Evolutionary conservation across 2,113 vertebrate genomes (phyloP), one percentile per base, ranked within the genome.

Genomic region (Haemorhous mexicanus): DNA sequence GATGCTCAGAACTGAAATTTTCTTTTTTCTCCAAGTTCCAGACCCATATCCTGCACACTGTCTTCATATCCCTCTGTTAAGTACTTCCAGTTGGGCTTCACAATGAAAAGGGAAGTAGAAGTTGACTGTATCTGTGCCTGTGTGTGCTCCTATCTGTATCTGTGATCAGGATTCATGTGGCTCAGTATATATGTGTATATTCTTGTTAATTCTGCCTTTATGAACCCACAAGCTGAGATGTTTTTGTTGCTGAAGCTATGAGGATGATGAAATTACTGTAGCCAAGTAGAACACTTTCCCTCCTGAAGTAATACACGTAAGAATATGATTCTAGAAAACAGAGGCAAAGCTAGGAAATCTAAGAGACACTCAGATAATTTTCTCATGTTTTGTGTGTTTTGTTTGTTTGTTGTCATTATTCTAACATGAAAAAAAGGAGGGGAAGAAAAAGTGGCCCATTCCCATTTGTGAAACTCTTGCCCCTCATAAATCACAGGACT

Each of bases 341-440:
- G 59, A 95, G 72, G 49, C 49, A 90, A 67, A 95, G 56, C 58
- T 93, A 95, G 49, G 74, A 83, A 84, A 80, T 93, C 53, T 94
- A 95, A 96, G 73, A 30, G 47, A 20, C 27, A 27, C 16, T 21
- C 55, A 75, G 35, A n/a, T 56, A 9, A 35, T 86, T 58, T 80
- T 27, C 1, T 80, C 1, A 1, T 55, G 3, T 28, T 66, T 13
- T 14, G 3, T 61, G 8, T 33, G 6, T 8, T 84, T 66, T 87
- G 87, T 49, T 52, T 43, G 16, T 16, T 44, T 63, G 15, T 58
- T 35, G n/a, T 61, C 70, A 16, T 37, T 63, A 35, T 55, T 95
- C 53, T 39, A 58, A 43, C 77, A 58, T 87, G 86, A 64, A 15
- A 73, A 92, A 91, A 78, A 91, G 67, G 61, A 96, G 94, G 82